phyloP scores from a whole-genome alignment of 2,797 vertebrate genomes.

The Adelosebastes latens region DNA sequence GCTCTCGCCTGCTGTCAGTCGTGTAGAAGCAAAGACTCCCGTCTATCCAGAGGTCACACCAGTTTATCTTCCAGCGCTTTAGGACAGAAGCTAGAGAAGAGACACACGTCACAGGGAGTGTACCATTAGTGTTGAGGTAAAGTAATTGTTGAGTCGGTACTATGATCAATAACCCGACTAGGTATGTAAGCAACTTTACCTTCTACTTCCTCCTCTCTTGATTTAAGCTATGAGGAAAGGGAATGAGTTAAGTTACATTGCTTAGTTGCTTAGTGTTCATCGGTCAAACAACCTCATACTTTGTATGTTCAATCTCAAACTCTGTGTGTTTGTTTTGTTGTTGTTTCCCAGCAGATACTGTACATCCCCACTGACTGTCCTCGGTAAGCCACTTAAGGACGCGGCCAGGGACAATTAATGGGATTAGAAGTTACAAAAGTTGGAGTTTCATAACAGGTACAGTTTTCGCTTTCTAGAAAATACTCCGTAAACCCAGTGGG shows the following conservation, averaged over 20 bases:
- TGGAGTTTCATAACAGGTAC: conserved; percentile 58
- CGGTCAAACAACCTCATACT: too few relatives aligned
- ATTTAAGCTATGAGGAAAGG: background rate
- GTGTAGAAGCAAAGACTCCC: conserved; percentile 93
- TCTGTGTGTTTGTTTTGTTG: background rate
- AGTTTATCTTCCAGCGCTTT: conserved; percentile 94
- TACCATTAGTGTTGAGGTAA: background rate
- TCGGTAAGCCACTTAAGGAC: background rate
- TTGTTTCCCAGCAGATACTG: background rate
- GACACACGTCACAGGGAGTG: background rate
- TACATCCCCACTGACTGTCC: background rate
- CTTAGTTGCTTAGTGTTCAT: background rate
- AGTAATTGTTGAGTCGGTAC: background rate
- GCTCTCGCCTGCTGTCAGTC: conserved; percentile 84
- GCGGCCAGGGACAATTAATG: conserved; percentile 51
- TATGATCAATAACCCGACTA: background rate
- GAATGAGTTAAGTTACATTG: background rate
- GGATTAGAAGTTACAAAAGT: conserved; percentile 61
- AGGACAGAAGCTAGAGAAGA: conserved; percentile 86
- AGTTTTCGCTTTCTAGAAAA: conserved; percentile 23
- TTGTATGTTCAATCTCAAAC: background rate
- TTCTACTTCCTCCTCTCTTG: background rate
- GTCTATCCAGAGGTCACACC: conserved; percentile 96
- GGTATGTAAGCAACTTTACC: background rate
- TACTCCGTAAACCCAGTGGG: background rate